Conservation (phyloP, 1,140 invertebrate genomes). For the fruit fly (Drosophila melanogaster) region Release_6_plus_ISO1_MT NC_004354.4:10001001-10001500, state of each 20-base stretch:
- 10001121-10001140: conserved; percentile 54
- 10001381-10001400: not conserved
- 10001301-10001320: conserved; percentile 14
- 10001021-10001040: conserved; percentile 78
- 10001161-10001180: conserved; percentile 73
- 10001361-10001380: not conserved
- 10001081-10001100: conserved; percentile 84
- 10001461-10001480: not conserved
- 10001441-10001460: not conserved
- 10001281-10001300: conserved; percentile 16
- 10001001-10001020: conserved; percentile 53
- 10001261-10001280: conserved; percentile 25
- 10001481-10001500: not conserved
- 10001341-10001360: conserved; percentile 14
- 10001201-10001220: not conserved
- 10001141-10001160: conserved; percentile 59
- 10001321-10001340: conserved; percentile 25
- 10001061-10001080: conserved; percentile 84
- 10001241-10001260: conserved; percentile 34
- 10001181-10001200: conserved; percentile 56
- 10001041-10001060: conserved; percentile 78
- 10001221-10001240: conserved; percentile 19
- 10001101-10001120: conserved; percentile 76
- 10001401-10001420: conserved; percentile 14
- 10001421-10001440: not conserved